Evolutionary conservation across 2,888 invertebrate species (phyloP).

Genomic region (Phyto melanocephala): DNA sequence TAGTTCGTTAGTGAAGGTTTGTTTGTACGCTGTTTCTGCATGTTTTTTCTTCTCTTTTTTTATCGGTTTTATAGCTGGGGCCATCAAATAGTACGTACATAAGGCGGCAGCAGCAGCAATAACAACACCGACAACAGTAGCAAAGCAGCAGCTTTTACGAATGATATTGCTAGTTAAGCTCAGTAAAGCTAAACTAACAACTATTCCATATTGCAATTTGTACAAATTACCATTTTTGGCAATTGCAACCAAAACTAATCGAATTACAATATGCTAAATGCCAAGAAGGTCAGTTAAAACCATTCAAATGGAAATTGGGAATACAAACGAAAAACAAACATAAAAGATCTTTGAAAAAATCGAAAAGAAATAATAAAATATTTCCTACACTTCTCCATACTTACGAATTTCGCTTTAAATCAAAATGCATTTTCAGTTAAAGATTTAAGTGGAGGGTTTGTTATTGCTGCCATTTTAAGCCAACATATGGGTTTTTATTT

Average conservation of each 20-base stretch:
- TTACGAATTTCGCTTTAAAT: neutral
- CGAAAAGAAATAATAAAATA: neutral
- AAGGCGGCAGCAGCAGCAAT: slow-evolving; percentile 2
- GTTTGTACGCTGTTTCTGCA: neutral
- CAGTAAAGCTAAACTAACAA: slow-evolving; percentile 49
- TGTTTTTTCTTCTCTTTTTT: neutral
- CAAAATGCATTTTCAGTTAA: neutral
- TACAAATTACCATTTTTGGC: slow-evolving; percentile 76
- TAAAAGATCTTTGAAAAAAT: neutral
- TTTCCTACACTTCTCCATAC: neutral
- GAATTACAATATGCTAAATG: slow-evolving; percentile 67
- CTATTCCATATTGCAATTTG: slow-evolving; percentile 73
- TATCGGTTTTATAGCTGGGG: slow-evolving; percentile 31
- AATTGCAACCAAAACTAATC: slow-evolving; percentile 67
- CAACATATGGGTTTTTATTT: slow-evolving; percentile 39
- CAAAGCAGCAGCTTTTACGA: slow-evolving; percentile 40
- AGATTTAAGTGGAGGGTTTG: slow-evolving; percentile 48
- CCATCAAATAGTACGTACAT: slow-evolving; percentile 14
- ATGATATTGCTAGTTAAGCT: slow-evolving; percentile 56
- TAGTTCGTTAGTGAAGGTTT: slow-evolving; percentile 42
- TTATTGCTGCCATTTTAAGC: neutral
- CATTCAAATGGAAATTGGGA: slow-evolving; percentile 64
- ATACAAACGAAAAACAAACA: slow-evolving; percentile 36
- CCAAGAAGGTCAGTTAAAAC: slow-evolving; percentile 65
- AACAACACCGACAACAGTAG: neutral